These are phyloP conservation scores for Crematogaster levior DNA, from an alignment of 2,888 invertebrate genomes.

Conservation along the genomic window DNA sequence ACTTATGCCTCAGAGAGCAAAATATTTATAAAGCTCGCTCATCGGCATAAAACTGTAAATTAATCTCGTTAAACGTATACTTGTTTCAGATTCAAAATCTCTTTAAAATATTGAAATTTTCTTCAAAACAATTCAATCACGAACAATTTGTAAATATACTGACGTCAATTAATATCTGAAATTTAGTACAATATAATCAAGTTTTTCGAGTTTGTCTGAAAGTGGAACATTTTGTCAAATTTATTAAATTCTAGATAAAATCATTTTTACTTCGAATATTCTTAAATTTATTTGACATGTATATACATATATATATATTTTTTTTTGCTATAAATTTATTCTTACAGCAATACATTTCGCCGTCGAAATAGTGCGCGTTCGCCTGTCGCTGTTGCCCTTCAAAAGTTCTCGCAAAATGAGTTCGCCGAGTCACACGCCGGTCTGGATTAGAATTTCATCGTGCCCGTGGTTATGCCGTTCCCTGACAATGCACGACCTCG, in stretches of 20 bases:
- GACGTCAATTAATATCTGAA: too few species aligned
- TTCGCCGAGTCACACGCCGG: neutral
- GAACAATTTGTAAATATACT: neutral
- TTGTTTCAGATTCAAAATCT: neutral
- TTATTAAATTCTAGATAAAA: neutral
- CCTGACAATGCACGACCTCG: slow-evolving; percentile 12
- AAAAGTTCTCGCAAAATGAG: slow-evolving; percentile 41
- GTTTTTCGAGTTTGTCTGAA: neutral
- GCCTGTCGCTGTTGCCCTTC: slow-evolving; percentile 5
- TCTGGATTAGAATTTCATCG: slow-evolving; percentile 48
- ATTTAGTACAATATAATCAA: too few species aligned
- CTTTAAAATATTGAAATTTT: neutral
- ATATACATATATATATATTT: too few species aligned
- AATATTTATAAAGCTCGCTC: neutral
- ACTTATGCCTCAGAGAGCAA: neutral
- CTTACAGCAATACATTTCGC: neutral
- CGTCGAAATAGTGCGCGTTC: neutral
- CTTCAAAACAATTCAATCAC: neutral
- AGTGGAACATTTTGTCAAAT: neutral
- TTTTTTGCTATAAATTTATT: neutral
- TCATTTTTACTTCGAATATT: neutral
- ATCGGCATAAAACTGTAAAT: neutral
- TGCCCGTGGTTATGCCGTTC: slow-evolving; percentile 29
- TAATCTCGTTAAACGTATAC: neutral
- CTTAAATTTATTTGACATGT: neutral